A percentile compares a stretch with the other conserved stretches of the same genome.
These are phyloP conservation scores for Helicoverpa armigera DNA, from an alignment of 1,140 invertebrate genomes.

Conservation along the genomic window DNA sequence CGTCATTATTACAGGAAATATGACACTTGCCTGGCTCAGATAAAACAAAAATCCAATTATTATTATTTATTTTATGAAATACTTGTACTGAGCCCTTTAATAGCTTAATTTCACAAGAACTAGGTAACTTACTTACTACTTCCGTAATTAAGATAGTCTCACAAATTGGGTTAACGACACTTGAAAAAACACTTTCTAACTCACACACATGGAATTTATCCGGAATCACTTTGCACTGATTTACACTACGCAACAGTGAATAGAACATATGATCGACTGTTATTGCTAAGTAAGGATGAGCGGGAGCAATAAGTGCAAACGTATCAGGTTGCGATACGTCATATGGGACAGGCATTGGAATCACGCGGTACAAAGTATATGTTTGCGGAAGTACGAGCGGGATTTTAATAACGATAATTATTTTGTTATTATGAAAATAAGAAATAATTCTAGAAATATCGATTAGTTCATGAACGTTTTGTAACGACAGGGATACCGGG, in stretches of 20 bases:
- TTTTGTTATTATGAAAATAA: slow-evolving; percentile 16
- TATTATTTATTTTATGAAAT: slow-evolving; percentile 3
- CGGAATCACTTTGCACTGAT: slow-evolving; percentile 14
- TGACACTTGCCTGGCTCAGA: too few relatives aligned
- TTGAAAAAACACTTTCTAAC: slow-evolving; percentile 8
- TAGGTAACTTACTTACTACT: slow-evolving; percentile 11
- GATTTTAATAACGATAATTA: slow-evolving; percentile 1
- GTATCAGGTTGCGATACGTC: slow-evolving; percentile 1
- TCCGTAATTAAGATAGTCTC: slow-evolving; percentile 1
- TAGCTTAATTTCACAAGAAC: slow-evolving; percentile 2
- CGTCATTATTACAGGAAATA: too few relatives aligned
- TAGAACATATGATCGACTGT: slow-evolving; percentile 16
- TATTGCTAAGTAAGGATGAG: slow-evolving; percentile 7
- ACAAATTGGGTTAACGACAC: slow-evolving; percentile 7
- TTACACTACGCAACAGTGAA: not conserved
- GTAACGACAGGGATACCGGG: not conserved
- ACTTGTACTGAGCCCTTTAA: slow-evolving; percentile 5
- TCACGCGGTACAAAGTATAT: not conserved
- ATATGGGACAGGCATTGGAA: slow-evolving; percentile 1
- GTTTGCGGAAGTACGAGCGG: not conserved
- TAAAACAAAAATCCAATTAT: not conserved
- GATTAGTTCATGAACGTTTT: slow-evolving; percentile 4
- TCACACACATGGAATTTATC: not conserved
- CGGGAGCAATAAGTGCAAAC: not conserved
- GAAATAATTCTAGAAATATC: not conserved